Evolutionary conservation across 2,888 invertebrate species (phyloP).

Genomic region (Dichetophora obliterata): DNA sequence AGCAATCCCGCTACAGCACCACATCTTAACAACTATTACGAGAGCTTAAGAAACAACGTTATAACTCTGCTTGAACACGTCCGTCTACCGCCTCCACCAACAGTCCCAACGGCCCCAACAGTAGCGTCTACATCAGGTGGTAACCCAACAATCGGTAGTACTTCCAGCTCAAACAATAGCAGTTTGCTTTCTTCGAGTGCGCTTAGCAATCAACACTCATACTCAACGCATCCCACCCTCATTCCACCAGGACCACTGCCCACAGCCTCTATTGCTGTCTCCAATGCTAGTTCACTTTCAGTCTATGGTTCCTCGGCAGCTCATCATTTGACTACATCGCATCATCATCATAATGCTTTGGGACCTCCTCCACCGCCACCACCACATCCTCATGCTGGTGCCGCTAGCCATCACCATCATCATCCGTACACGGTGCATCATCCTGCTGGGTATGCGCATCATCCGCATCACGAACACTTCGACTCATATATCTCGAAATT

Average conservation of each 20-base stretch:
- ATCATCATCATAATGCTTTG: slow-evolving; percentile 38
- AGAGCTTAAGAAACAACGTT: slow-evolving; percentile 92
- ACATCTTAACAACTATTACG: slow-evolving; percentile 92
- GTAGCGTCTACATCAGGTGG: slow-evolving; percentile 54
- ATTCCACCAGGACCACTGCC: slow-evolving; percentile 55
- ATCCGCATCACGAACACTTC: slow-evolving; percentile 89
- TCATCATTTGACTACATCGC: slow-evolving; percentile 48
- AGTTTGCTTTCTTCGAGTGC: slow-evolving; percentile 33
- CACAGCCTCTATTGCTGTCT: slow-evolving; percentile 50
- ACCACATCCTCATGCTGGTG: slow-evolving; percentile 52
- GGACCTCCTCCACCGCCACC: slow-evolving; percentile 56
- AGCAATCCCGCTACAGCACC: slow-evolving; percentile 61
- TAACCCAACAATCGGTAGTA: slow-evolving; percentile 24
- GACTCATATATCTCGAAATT: slow-evolving; percentile 93
- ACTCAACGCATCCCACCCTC: slow-evolving; percentile 52
- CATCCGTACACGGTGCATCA: slow-evolving; percentile 67
- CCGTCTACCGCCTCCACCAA: slow-evolving; percentile 76
- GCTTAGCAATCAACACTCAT: slow-evolving; percentile 39
- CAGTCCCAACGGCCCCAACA: slow-evolving; percentile 32
- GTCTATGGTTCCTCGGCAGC: slow-evolving; percentile 48
- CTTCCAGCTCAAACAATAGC: slow-evolving; percentile 34
- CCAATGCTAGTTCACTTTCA: slow-evolving; percentile 42
- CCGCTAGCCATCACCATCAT: slow-evolving; percentile 50
- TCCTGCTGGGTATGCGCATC: slow-evolving; percentile 62
- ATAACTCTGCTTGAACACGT: slow-evolving; percentile 92